Conservation (phyloP, 1,140 invertebrate species). For the Cydia fagiglandana region DNA sequence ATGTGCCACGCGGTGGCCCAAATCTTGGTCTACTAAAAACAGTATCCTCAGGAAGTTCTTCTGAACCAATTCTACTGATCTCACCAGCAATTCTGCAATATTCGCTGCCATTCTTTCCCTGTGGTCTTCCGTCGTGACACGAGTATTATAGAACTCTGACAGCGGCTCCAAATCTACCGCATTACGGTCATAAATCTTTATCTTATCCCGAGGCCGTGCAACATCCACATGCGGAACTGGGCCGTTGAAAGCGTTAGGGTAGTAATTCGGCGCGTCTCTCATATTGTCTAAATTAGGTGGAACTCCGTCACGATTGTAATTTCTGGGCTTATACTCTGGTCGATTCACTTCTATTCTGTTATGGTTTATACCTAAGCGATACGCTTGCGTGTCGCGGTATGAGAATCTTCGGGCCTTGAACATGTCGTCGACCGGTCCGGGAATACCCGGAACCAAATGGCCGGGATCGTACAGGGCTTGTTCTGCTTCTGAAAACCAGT, state of each 20-base stretch:
- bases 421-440: slow-evolving; percentile 91
- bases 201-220: neutral
- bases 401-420: slow-evolving; percentile 90
- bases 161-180: slow-evolving; percentile 23
- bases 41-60: neutral
- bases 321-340: slow-evolving; percentile 76
- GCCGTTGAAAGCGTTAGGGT: slow-evolving; percentile 93
- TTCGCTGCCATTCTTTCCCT: neutral
- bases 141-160: slow-evolving; percentile 22
- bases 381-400: slow-evolving; percentile 91
- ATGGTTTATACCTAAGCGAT: slow-evolving; percentile 91
- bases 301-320: slow-evolving; percentile 84
- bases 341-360: slow-evolving; percentile 91
- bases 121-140: neutral
- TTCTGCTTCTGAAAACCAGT: slow-evolving; percentile 91
- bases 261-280: slow-evolving; percentile 92
- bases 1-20: neutral
- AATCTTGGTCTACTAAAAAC: neutral
- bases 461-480: slow-evolving; percentile 91
- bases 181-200: slow-evolving; percentile 15
- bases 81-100: neutral
- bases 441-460: slow-evolving; percentile 90
- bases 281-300: slow-evolving; percentile 81
- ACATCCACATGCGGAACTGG: slow-evolving; percentile 66
- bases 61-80: neutral